Base-by-base conservation (phyloP, 2,888 invertebrate species). In the Cataglyphis livida region DNA sequence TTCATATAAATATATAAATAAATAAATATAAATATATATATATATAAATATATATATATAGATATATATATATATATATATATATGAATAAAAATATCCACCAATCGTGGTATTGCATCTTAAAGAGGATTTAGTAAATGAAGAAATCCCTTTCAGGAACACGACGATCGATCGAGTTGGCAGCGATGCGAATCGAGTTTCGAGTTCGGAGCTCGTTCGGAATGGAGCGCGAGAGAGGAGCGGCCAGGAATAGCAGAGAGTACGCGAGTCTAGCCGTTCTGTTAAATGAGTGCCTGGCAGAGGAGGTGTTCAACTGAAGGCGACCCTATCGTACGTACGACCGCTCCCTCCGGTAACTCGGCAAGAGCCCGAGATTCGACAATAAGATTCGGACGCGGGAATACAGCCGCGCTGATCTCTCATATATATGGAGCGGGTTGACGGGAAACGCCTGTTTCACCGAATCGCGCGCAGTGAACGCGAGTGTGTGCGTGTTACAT, bases 291-390 rank as follows among this genome's bases (percentile, higher is more conserved):
- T n/a, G 48, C 7, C 65, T 12, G 66, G 66, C 66, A 57, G 86
- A 90, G 48, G 48, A 66, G 48, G 68, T 73, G 74, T 32, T 28
- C 66, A 32, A 66, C 48, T 54, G 86, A 90, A 89, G 87, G 85
- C 89, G 87, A 88, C 88, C 88, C 88, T 92, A 92, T 92, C 92
- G 93, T 21, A 7, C 48, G 9, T 21, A 38, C 78, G 78, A 84
- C 86, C 88, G 88, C 93, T 94, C 92, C 93, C 92, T 92, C 91
- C 92, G 91, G 89, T 82, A 83, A 75, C 74, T 81, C 86, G 85
- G 85, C 88, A 79, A 84, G 44, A 62, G 65, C 79, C 87, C 86
- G 64, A 59, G n/a, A 38, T 15, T 21, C 59, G 59, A 48, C 59
- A 12, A 78, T 44, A 78, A 57, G 21, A 44, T 9, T 25, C 57